These are phyloP conservation scores for Melinaea menophilus DNA, from an alignment of 2,888 invertebrate genomes.

Conservation along the genomic window DNA sequence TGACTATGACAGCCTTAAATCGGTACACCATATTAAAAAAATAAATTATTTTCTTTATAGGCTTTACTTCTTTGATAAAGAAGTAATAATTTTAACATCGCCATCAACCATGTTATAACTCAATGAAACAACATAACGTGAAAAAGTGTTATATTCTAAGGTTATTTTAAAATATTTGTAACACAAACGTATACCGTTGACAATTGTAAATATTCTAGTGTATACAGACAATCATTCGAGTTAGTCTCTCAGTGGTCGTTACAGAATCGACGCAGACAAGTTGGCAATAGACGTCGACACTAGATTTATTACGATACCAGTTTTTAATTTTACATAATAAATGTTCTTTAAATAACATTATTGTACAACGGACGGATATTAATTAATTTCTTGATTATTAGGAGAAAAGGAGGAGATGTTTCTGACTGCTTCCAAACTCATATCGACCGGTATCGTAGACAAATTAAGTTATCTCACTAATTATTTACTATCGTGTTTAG, in stretches of 20 bases:
- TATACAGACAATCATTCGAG: slow-evolving; percentile 19
- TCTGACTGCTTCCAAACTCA: slow-evolving; percentile 52
- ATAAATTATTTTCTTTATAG: background rate
- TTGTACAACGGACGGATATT: background rate
- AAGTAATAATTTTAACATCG: no score
- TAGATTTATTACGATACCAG: slow-evolving; percentile 8
- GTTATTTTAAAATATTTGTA: background rate
- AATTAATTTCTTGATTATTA: slow-evolving; percentile 25
- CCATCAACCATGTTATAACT: no score
- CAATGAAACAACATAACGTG: no score
- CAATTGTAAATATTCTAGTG: slow-evolving; percentile 8
- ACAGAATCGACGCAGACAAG: slow-evolving; percentile 13
- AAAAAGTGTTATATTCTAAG: no score
- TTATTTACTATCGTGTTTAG: slow-evolving; percentile 16
- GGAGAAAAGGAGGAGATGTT: no score
- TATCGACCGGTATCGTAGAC: slow-evolving; percentile 44
- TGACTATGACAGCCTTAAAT: background rate
- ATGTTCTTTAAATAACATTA: background rate
- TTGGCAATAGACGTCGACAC: slow-evolving; percentile 20
- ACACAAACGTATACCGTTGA: background rate
- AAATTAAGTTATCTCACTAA: slow-evolving; percentile 22
- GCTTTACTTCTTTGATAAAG: no score
- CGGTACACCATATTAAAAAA: background rate
- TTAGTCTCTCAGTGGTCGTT: slow-evolving; percentile 16
- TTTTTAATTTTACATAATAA: background rate